Conservation (phyloP, 1,140 invertebrate species). For the Lepidurus arcticus region DNA sequence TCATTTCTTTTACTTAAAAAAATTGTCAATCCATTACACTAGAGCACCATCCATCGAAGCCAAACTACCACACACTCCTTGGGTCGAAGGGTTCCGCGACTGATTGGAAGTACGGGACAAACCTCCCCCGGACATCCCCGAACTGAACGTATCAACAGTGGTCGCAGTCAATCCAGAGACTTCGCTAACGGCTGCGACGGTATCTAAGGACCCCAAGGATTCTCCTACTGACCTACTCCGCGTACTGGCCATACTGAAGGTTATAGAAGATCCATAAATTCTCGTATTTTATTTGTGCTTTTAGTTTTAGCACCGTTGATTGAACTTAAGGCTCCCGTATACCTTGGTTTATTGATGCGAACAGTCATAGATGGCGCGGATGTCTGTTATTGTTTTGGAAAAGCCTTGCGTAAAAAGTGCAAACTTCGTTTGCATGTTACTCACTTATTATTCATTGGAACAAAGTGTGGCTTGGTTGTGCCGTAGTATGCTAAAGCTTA, state of each 20-base stretch:
- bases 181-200: conserved; percentile 8
- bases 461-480: too few species aligned
- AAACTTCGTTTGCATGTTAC: too few species aligned
- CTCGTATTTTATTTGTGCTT: too few species aligned
- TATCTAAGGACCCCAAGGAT: conserved; percentile 1
- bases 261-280: neutral
- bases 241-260: neutral
- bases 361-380: too few species aligned
- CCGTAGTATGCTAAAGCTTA: too few species aligned
- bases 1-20: too few species aligned
- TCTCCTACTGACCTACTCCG: conserved; percentile 7
- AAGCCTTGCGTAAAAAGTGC: too few species aligned
- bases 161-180: neutral
- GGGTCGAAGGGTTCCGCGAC: neutral
- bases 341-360: too few species aligned
- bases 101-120: conserved; percentile 8
- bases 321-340: too few species aligned
- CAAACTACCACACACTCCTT: conserved; percentile 1
- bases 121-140: neutral
- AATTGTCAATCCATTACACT: neutral
- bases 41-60: neutral
- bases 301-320: too few species aligned
- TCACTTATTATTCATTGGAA: too few species aligned
- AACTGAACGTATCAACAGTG: conserved; percentile 1
- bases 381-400: too few species aligned